Evolutionary conservation across 2,797 vertebrate genomes (phyloP).

Genomic region (Thripadectes ignobilis): DNA sequence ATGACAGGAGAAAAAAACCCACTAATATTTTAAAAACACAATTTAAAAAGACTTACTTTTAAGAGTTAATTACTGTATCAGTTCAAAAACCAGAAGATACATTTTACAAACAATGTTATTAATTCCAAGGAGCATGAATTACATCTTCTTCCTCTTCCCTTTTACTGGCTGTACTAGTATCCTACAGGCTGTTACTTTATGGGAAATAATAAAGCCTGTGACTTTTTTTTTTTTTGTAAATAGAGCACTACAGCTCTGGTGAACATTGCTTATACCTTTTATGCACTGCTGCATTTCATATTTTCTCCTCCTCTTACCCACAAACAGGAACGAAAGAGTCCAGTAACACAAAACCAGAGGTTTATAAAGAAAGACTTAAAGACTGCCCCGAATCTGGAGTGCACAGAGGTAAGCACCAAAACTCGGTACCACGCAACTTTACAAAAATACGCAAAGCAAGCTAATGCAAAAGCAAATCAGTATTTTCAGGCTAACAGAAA

Average conservation of each 20-base stretch:
- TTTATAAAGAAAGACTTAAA: background rate
- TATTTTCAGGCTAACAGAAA: background rate
- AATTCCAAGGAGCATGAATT: background rate
- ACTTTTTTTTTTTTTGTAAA: background rate
- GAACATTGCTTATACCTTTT: background rate
- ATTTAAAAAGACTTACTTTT: background rate
- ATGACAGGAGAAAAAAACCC: background rate
- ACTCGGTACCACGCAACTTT: accelerated
- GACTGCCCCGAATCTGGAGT: background rate
- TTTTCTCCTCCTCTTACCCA: background rate
- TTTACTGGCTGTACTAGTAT: background rate
- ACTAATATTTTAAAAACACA: background rate
- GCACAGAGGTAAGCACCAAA: background rate
- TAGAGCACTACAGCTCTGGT: background rate
- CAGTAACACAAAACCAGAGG: background rate
- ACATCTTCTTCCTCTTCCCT: background rate
- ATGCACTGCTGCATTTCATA: background rate
- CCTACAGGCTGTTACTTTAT: background rate
- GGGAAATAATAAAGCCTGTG: background rate
- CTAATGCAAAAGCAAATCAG: background rate
- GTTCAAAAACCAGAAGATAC: background rate
- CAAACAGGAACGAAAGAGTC: background rate
- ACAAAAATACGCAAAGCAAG: accelerated
- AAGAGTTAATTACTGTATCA: background rate
- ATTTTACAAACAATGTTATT: background rate